Conservation (phyloP, 37 sponge, comb jelly and placozoan genomes). For the Halichondria panicea region DNA sequence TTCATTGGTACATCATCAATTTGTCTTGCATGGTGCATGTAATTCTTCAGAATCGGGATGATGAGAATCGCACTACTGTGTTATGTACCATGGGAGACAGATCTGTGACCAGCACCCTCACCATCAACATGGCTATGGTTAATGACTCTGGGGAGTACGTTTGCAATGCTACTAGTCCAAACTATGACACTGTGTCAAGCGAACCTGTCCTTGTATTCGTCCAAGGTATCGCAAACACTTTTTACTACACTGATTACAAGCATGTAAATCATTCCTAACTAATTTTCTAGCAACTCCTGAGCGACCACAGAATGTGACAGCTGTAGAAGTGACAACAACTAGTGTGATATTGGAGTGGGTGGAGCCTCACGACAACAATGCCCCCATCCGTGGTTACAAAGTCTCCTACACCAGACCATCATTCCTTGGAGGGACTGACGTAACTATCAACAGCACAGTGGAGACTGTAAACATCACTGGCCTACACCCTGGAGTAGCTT, state of each 20-base stretch:
- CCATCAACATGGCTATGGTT: constrained; percentile 12
- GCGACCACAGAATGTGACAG: constrained; percentile 24
- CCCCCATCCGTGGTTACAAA: constrained; percentile 43
- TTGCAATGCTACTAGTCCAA: constrained; percentile 27
- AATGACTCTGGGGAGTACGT: constrained; percentile 53
- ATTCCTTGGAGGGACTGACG: constrained; percentile 1
- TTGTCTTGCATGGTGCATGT: background rate
- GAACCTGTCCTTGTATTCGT: constrained; percentile 22
- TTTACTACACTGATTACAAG: too few relatives aligned
- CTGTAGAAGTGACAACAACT: constrained; percentile 4
- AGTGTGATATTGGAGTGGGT: constrained; percentile 27
- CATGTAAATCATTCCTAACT: too few relatives aligned
- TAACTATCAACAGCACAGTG: background rate
- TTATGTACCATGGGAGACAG: background rate
- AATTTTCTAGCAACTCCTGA: constrained; percentile 30
- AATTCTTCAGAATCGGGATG: background rate
- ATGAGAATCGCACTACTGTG: background rate
- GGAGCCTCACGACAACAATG: constrained; percentile 72
- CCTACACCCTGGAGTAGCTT: constrained; percentile 50
- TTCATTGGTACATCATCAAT: too few relatives aligned
- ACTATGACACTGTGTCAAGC: constrained; percentile 1
- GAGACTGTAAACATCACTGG: constrained; percentile 11
- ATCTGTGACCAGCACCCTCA: constrained; percentile 17
- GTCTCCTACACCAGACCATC: background rate
- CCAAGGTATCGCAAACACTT: constrained; percentile 39